Evolutionary conservation across 2,888 invertebrate species (phyloP).

Genomic region (Dinocampus coccinellae): DNA sequence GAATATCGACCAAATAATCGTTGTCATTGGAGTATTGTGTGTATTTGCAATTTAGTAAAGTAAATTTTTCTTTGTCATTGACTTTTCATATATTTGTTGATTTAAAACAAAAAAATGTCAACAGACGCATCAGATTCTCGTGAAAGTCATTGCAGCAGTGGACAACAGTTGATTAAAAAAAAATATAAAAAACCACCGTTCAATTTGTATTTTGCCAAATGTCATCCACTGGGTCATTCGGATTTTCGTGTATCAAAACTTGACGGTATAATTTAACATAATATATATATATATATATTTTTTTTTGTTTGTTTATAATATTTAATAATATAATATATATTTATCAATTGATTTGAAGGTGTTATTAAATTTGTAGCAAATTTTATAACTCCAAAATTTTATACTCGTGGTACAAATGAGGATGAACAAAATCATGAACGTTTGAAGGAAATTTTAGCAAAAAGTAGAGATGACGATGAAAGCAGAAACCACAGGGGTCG

Average conservation of each 20-base stretch:
- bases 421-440: constrained; percentile 37
- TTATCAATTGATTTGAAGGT: constrained; percentile 1
- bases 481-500: constrained; percentile 48
- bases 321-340: not conserved
- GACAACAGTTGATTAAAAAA: constrained; percentile 37
- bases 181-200: constrained; percentile 56
- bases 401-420: constrained; percentile 48
- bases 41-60: constrained; percentile 16
- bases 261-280: constrained; percentile 49
- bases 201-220: constrained; percentile 58
- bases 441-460: constrained; percentile 43
- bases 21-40: constrained; percentile 22
- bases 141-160: constrained; percentile 33
- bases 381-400: constrained; percentile 59
- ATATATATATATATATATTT: not conserved
- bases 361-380: constrained; percentile 48
- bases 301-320: no score
- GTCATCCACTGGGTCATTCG: constrained; percentile 56
- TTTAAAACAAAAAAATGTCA: constrained; percentile 40
- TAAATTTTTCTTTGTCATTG: not conserved
- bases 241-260: constrained; percentile 48
- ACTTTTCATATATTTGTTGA: constrained; percentile 15
- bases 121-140: constrained; percentile 43
- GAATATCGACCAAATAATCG: constrained; percentile 50
- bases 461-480: constrained; percentile 44